A percentile compares a stretch with the other conserved stretches of the same genome.
phyloP scores from a whole-genome alignment of 2,113 vertebrate species.

The Brevimyrus niger region DNA sequence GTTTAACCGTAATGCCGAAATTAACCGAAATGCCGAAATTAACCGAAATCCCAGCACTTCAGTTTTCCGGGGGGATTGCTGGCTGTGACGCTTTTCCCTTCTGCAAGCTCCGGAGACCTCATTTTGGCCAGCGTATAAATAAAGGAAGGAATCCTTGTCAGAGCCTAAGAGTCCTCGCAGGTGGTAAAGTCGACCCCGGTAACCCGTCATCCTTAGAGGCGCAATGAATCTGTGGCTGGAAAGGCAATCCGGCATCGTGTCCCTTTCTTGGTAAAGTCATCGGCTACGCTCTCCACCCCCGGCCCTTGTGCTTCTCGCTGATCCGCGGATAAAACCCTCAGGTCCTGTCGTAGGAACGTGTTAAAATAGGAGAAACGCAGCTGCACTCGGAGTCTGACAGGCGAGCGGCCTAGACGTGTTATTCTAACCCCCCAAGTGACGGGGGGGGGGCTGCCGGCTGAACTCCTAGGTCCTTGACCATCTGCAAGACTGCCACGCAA shows the following conservation, averaged over 20 bases:
- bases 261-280: neutral
- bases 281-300: neutral
- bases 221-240: neutral
- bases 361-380: neutral
- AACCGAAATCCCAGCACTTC: too few species aligned
- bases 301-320: neutral
- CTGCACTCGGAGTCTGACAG: neutral
- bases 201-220: neutral
- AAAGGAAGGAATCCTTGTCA: neutral
- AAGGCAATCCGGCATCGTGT: neutral
- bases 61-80: neutral
- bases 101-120: neutral
- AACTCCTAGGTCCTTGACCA: neutral
- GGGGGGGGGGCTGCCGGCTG: neutral
- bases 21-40: too few species aligned
- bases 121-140: neutral
- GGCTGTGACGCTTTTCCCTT: neutral
- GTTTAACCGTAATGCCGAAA: neutral
- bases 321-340: neutral
- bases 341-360: neutral
- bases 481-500: conserved; percentile 2
- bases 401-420: neutral
- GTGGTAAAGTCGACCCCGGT: neutral
- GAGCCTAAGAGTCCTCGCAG: neutral
- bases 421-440: neutral